A percentile compares a stretch with the other conserved stretches of the same genome.
Conservation (phyloP, 2,797 vertebrate genomes). For the Sebastes taczanowskii region DNA sequence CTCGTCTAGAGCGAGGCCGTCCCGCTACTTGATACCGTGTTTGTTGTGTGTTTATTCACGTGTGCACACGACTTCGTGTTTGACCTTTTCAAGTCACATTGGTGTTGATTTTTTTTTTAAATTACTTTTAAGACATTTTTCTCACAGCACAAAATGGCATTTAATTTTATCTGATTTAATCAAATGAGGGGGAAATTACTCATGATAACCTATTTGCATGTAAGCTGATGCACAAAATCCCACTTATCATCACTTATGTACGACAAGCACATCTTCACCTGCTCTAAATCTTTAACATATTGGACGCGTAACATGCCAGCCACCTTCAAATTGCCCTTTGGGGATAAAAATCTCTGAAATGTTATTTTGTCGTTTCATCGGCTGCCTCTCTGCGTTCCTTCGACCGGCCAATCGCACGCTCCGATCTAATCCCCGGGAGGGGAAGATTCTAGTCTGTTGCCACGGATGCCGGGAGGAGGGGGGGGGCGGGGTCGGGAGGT, state of each 20-base stretch:
- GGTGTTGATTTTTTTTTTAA: not conserved
- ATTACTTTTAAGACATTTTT: constrained; percentile 13
- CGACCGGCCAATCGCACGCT: constrained; percentile 64
- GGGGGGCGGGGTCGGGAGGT: constrained; percentile 76
- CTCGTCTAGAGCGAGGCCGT: constrained; percentile 46
- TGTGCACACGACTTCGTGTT: constrained; percentile 22
- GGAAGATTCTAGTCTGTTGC: constrained; percentile 68
- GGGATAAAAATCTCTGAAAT: constrained; percentile 72
- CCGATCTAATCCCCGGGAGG: constrained; percentile 78
- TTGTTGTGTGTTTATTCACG: constrained; percentile 45
- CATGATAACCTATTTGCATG: constrained; percentile 31
- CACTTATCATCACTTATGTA: constrained; percentile 7
- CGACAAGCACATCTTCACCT: constrained; percentile 41
- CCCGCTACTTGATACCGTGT: constrained; percentile 55
- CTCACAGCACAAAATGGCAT: not conserved
- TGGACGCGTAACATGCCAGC: constrained; percentile 49
- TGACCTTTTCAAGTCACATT: constrained; percentile 50
- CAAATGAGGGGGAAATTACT: not conserved
- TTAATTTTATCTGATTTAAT: constrained; percentile 22
- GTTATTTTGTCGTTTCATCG: constrained; percentile 75
- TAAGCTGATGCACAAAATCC: constrained; percentile 27
- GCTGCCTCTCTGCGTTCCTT: constrained; percentile 45
- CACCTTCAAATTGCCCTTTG: constrained; percentile 75
- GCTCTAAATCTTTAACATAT: constrained; percentile 51
- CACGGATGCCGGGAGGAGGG: constrained; percentile 54